Evolutionary conservation across 2,113 vertebrate species (phyloP), one percentile per base, ranked within the genome.

Genomic region (Notiomystis cincta): DNA sequence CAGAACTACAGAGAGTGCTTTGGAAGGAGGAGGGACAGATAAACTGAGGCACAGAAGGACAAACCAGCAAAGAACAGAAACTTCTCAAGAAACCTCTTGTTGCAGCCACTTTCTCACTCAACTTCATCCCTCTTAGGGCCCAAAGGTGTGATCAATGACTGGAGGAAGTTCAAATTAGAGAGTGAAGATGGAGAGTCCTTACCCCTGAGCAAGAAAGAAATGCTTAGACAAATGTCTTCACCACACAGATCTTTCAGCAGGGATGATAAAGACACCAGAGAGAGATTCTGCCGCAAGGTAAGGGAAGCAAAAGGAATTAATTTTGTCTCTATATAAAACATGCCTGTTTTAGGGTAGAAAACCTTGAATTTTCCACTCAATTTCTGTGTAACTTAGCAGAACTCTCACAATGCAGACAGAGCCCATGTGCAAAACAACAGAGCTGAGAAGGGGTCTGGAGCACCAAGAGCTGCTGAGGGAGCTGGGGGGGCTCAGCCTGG

Each of bases 71-170:
- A 65, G 18, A 38, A 45, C 45, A 83, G 13, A 51, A 79, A 61
- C 9, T 61, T 73, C 44, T 56, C 47, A 61, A 70, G 61, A 31
- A 77, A 37, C 2, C 33, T 51, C 23, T 42, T n/a, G 23, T 45
- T 60, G 71, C 58, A 87, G 65, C 5, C 48, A 53, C 44, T 65
- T 83, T 89, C 58, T 95, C 67, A 95, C 10, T 40, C 50, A 70
- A 2, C 18, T 66, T 30, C 15, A 44, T 89, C 72, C 89, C 76
- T 95, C 87, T 24, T 73, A 99, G 99, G 99, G 71, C 99, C 99
- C 86, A 99, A 99, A 97, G 99, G 99, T 22, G 99, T 99, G 80
- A 99, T 99, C 96, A 98, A 99, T 94, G 99, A 99, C 97, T 99
- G 99, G 99, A 99, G 99, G 91, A 99, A 98, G 95, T 99, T 99